phyloP scores from a whole-genome alignment of 2,113 vertebrate genomes.

The Strix aluco region DNA sequence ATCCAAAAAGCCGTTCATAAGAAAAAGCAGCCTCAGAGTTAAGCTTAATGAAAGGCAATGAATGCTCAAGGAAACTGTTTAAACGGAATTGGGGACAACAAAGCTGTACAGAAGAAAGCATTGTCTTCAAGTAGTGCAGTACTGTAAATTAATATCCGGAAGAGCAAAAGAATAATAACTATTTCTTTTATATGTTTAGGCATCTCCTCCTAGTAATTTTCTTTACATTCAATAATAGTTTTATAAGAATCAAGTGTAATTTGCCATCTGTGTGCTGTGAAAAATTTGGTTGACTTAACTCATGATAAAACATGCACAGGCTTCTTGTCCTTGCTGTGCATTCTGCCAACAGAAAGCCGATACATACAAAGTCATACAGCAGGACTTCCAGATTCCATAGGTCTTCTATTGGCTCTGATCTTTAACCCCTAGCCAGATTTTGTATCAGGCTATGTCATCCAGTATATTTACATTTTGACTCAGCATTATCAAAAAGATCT shows the following conservation, averaged over 20 bases:
- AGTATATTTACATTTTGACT: neutral
- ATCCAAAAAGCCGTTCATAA: neutral
- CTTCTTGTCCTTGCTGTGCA: neutral
- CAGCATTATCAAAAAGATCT: neutral
- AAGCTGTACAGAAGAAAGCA: neutral
- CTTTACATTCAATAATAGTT: neutral
- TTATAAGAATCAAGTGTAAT: neutral
- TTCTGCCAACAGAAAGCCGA: neutral
- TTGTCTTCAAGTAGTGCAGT: neutral
- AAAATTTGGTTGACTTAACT: neutral
- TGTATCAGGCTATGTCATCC: neutral
- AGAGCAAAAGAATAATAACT: neutral
- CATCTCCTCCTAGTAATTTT: neutral
- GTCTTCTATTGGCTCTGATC: neutral
- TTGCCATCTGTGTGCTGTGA: neutral
- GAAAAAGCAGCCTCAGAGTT: neutral
- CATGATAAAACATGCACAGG: neutral
- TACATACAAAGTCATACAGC: neutral
- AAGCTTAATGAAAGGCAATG: neutral
- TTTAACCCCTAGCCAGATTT: neutral
- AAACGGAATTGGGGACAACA: neutral
- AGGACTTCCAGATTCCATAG: neutral
- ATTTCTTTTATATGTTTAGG: neutral
- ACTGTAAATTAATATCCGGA: neutral
- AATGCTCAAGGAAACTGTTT: neutral